Conservation (phyloP, 2,888 invertebrate genomes). For the Pomacea canaliculata region DNA sequence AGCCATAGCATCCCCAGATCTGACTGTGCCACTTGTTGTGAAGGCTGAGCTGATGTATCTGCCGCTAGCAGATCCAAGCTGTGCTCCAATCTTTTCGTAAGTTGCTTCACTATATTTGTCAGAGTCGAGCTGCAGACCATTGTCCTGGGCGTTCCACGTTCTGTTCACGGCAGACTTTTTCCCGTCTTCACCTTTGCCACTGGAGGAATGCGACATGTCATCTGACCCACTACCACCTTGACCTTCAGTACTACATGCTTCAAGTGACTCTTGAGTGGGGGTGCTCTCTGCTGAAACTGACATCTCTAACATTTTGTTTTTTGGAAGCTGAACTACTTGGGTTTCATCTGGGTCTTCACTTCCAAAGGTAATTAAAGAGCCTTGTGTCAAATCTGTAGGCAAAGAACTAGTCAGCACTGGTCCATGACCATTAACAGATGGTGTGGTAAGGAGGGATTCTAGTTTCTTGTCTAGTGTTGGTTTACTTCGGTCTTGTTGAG, state of each 20-base stretch:
- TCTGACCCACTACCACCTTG: not conserved
- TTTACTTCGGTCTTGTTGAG: too few relatives aligned
- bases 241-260: not conserved
- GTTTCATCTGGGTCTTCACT: too few relatives aligned
- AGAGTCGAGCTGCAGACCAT: conserved; percentile 28
- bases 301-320: too few relatives aligned
- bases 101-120: conserved; percentile 30
- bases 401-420: too few relatives aligned
- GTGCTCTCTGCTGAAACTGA: not conserved
- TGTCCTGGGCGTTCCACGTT: not conserved
- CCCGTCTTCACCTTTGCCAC: not conserved
- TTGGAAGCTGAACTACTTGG: too few relatives aligned
- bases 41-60: conserved; percentile 3
- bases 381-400: too few relatives aligned
- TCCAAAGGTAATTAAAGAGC: too few relatives aligned
- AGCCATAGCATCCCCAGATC: not conserved
- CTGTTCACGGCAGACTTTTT: not conserved
- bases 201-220: not conserved
- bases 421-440: too few relatives aligned
- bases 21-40: not conserved
- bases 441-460: too few relatives aligned
- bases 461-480: too few relatives aligned
- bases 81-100: conserved; percentile 25
- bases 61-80: not conserved
- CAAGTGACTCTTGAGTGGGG: conserved; percentile 14